Percentiles rank a stretch among this genome's conserved stretches.
phyloP scores from a whole-genome alignment of 1,140 invertebrate genomes.

The Saccostrea cuccullata region DNA sequence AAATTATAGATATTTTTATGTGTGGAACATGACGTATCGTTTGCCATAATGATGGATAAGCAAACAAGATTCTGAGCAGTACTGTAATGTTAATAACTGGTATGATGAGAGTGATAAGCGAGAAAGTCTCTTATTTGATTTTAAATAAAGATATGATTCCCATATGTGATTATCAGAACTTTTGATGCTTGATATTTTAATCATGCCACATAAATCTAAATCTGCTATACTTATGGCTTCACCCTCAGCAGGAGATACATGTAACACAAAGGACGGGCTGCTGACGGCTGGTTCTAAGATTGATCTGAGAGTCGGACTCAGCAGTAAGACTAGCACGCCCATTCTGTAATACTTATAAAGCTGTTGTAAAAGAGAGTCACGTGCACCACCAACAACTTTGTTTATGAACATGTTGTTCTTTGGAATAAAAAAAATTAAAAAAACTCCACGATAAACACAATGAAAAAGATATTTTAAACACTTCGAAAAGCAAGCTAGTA shows the following conservation, averaged over 20 bases:
- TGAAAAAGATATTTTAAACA: too few relatives aligned
- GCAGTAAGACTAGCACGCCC: too few relatives aligned
- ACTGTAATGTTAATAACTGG: background rate
- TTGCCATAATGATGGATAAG: background rate
- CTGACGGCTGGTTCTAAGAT: background rate
- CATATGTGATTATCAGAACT: too few relatives aligned
- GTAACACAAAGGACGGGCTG: background rate
- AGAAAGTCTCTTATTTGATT: background rate
- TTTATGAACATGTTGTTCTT: too few relatives aligned
- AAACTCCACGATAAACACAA: background rate
- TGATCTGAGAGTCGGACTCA: too few relatives aligned
- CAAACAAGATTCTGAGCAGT: background rate
- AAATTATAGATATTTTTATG: background rate
- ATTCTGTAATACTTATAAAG: too few relatives aligned
- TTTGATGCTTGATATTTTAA: rapidly evolving
- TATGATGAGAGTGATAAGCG: background rate
- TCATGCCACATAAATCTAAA: background rate
- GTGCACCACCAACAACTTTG: too few relatives aligned
- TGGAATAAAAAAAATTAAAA: background rate
- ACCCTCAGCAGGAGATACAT: too few relatives aligned
- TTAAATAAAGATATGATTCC: background rate
- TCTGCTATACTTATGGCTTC: background rate
- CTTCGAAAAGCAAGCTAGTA: too few relatives aligned
- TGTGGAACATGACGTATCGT: background rate
- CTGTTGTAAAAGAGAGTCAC: too few relatives aligned